Conservation (phyloP, 2,888 invertebrate genomes). For the Acanthosoma haemorrhoidale region DNA sequence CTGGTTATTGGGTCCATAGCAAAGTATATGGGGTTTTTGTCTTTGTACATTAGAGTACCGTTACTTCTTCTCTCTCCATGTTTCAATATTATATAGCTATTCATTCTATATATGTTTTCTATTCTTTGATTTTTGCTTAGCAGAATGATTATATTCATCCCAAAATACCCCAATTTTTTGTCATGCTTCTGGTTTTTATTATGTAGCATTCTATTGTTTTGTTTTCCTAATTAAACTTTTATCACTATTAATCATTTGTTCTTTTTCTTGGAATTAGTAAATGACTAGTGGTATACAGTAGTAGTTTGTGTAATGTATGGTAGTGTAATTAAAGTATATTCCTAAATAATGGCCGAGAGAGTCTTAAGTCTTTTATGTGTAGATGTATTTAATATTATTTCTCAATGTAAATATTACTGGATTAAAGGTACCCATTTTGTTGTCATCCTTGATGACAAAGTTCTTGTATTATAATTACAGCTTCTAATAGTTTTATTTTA, state of each 20-base stretch:
- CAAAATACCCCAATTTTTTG: not conserved
- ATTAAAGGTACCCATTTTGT: not conserved
- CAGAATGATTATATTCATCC: not conserved
- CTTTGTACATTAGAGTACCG: conserved; percentile 25
- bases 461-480: not conserved
- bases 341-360: not conserved
- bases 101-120: not conserved
- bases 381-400: conserved; percentile 1
- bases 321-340: not conserved
- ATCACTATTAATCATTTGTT: not conserved
- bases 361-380: not conserved
- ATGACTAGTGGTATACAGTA: not conserved
- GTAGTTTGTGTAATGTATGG: not conserved
- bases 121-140: not conserved
- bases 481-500: not conserved
- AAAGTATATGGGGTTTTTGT: conserved; percentile 28
- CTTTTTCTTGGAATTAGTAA: not conserved
- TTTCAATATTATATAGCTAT: conserved; percentile 7
- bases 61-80: not conserved
- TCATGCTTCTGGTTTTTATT: not conserved
- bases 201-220: conserved; percentile 1
- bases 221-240: not conserved
- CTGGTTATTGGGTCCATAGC: conserved; percentile 36
- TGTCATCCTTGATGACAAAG: not conserved
- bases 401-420: not conserved